Percentiles rank a stretch among this genome's conserved stretches.
phyloP scores from a whole-genome alignment of 2,113 vertebrate species.

The Pungitius pungitius region DNA sequence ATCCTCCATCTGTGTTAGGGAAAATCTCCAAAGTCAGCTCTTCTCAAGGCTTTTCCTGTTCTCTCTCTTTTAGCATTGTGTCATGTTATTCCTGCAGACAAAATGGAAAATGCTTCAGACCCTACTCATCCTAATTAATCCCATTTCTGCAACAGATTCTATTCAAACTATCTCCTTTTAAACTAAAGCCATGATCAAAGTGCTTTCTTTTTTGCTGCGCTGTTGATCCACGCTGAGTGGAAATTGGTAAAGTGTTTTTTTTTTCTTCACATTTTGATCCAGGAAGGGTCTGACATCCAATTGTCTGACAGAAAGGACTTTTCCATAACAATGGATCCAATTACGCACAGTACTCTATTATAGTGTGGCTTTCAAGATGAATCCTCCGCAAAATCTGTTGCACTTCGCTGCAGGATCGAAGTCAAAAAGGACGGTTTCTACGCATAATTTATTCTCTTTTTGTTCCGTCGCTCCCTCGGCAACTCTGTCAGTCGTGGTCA shows the following conservation, averaged over 20 bases:
- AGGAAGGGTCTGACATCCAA: conserved; percentile 50
- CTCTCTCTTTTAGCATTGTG: conserved; percentile 51
- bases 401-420: conserved; percentile 39
- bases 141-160: conserved; percentile 46
- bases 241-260: conserved; percentile 50
- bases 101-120: conserved; percentile 60
- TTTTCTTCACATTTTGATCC: conserved; percentile 45
- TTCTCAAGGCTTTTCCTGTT: conserved; percentile 56
- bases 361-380: conserved; percentile 50
- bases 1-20: conserved; percentile 39
- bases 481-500: conserved; percentile 54
- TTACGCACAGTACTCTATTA: conserved; percentile 36
- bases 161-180: conserved; percentile 47
- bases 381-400: conserved; percentile 30
- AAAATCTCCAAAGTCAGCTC: conserved; percentile 72
- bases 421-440: conserved; percentile 19
- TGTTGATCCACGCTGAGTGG: conserved; percentile 43
- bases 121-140: conserved; percentile 67
- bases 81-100: conserved; percentile 54
- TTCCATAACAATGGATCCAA: conserved; percentile 58
- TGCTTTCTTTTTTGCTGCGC: conserved; percentile 28
- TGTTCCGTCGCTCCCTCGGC: conserved; percentile 45
- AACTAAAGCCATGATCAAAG: conserved; percentile 53
- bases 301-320: conserved; percentile 46
- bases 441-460: conserved; percentile 27